Evolutionary conservation across 1,140 invertebrate species (phyloP), one percentile per base, ranked within the genome.

Genomic region (Drosophila subpulchrella): DNA sequence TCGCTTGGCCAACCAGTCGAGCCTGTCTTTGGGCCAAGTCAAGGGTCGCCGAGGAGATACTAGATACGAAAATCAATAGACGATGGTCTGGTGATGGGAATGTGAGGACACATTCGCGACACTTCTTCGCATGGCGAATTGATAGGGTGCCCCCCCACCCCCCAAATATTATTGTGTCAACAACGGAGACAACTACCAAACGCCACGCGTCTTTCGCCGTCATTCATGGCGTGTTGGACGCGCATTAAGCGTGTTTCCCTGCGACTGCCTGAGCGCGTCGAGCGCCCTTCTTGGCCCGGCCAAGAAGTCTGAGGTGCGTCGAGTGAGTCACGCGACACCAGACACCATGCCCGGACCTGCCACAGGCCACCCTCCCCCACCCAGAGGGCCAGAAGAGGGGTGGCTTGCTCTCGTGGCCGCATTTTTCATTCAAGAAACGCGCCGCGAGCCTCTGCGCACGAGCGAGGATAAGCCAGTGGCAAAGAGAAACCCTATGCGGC

Each of bases 341-440:
- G 65, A 57, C 63, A 48, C 36, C 47, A 13, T 36, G 8, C 46
- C 36, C 46, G 24, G 13, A 58, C 15, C 15, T 4, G 13, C 51
- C 7, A 17, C 41, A 13, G 13, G 13, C 5, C 13, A n/a, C 7
- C 17, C 20, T 20, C 10, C 10, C 17, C 4, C 8, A 20, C 36
- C 4, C 17, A 15, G 36, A 55, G 47, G 32, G 38, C 62, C 12
- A n/a, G 41, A 17, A 39, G 13, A 46, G 41, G 58, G 32, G 39
- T 34, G 17, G 38, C 12, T 27, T 55, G 34, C 70, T 83, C 76
- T 63, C 62, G 10, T 72, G 48, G 66, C 51, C 67, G 62, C 59
- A 46, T 73, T 83, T 86, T 86, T 86, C 83, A 86, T 86, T 86
- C 83, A 86, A 86, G 65, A 86, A 86, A 79, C 75, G 55, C 50